phyloP scores from a whole-genome alignment of 2,113 vertebrate species.

The Cheilinus undulatus region DNA sequence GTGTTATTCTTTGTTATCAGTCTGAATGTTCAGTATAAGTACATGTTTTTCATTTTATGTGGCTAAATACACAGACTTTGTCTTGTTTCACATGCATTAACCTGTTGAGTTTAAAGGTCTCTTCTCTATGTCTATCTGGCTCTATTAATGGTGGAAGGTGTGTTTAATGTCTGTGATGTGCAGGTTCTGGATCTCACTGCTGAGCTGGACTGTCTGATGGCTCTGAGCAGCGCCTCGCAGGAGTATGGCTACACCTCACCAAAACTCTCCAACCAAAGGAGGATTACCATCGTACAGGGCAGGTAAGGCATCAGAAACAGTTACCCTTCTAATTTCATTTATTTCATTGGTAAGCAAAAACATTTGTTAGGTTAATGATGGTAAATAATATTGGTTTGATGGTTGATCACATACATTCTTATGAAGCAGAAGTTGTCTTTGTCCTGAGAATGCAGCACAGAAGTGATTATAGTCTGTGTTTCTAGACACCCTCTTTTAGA shows the following conservation, averaged over 20 bases:
- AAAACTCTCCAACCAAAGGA: slow-evolving; percentile 71
- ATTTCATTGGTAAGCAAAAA: too few relatives aligned
- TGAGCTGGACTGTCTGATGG: slow-evolving; percentile 93
- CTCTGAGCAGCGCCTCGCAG: slow-evolving; percentile 89
- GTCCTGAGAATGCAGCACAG: background rate
- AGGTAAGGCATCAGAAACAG: slow-evolving; percentile 72
- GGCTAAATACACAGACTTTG: too few relatives aligned
- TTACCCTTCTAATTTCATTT: too few relatives aligned
- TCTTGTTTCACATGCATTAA: background rate
- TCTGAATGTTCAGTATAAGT: too few relatives aligned
- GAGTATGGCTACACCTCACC: slow-evolving; percentile 92
- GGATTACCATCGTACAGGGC: slow-evolving; percentile 82
- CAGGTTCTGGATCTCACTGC: slow-evolving; percentile 89
- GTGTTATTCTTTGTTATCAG: too few relatives aligned
- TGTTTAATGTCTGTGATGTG: slow-evolving; percentile 23
- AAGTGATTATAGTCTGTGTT: slow-evolving; percentile 2
- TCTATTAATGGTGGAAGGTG: slow-evolving; percentile 1
- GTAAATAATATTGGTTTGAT: background rate
- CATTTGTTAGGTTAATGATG: too few relatives aligned
- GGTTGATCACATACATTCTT: background rate
- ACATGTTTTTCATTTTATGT: too few relatives aligned
- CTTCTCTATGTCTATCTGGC: background rate
- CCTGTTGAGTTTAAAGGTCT: too few relatives aligned
- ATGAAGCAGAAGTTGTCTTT: background rate
- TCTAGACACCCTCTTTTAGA: slow-evolving; percentile 93